Conservation (phyloP, 2,797 vertebrate genomes). For the Crocodylus rhombifer region DNA sequence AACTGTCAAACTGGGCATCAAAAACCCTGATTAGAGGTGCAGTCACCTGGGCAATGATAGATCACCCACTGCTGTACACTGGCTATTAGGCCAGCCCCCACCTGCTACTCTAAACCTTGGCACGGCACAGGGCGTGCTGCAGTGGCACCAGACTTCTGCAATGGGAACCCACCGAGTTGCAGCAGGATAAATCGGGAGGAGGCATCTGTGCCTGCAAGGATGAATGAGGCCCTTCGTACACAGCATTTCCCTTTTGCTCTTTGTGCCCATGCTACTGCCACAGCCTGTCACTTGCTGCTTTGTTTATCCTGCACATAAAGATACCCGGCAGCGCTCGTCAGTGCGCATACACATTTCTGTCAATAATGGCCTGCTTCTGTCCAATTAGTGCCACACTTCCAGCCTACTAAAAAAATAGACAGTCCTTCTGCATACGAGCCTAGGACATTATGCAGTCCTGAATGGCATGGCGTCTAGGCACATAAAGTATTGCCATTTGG, state of each 20-base stretch:
- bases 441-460: accelerated
- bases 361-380: neutral
- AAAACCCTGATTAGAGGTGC: neutral
- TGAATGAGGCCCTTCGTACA: neutral
- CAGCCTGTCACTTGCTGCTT: neutral
- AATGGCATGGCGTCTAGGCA: neutral
- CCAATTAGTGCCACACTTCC: conserved; percentile 13
- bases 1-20: neutral
- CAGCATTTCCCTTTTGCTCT: accelerated
- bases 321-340: accelerated
- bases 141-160: neutral
- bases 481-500: neutral
- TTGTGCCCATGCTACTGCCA: neutral
- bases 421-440: accelerated
- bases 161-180: accelerated
- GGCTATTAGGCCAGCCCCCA: neutral
- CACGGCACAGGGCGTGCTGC: neutral
- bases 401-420: accelerated
- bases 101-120: neutral
- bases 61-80: neutral
- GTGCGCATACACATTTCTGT: accelerated
- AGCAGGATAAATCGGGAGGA: too few relatives aligned
- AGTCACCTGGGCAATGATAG: neutral
- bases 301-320: neutral
- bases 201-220: neutral